Base-by-base conservation (phyloP, 2,888 invertebrate species). In the Lapara coniferarum region DNA sequence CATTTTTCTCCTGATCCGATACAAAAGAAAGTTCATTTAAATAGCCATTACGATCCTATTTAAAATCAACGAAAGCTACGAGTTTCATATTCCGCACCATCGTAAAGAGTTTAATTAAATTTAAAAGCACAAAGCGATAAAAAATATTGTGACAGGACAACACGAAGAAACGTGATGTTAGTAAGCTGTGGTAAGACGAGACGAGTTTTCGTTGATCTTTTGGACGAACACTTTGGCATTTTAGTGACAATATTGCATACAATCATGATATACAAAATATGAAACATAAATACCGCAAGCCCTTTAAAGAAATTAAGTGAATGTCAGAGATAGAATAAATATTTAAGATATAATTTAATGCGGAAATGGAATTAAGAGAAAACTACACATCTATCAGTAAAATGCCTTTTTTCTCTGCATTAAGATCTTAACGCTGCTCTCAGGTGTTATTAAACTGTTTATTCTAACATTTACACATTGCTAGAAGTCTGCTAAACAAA, bases 91-190 rank as follows among this genome's bases (percentile, higher is more conserved):
- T 63, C 49, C 63, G 63, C 49, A 49, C 13, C 46, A 63, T 25
- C 19, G 63, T 63, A 19, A 63, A 13, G 49, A 63, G 49, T 49
- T 46, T 63, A 19, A 63, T 63, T 63, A 63, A 63, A 49, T 63
- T 63, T 49, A 63, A 63, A 49, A 46, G 46, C 6, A 63, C 63
- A 46, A 63, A 63, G 49, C 49, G 49, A 57, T 63, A 49, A 58
- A 30, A 68, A 68, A 58, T 37, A 67, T 68, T 10, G 68, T n/a
- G 58, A 58, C 58, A 58, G 37, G 58, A 16, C 57, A 51, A 16
- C 49, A 68, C 51, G 58, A 30, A 46, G 51, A 25, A 16, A 37
- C 58, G 68, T 68, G 68, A 68, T 68, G 68, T 58, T 68, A 51
- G 58, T n/a, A 58, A 68, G 37, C 57, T 68, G 37, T 66, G 16